These are phyloP conservation scores for Bubo blakistoni DNA, from an alignment of 2,113 vertebrate genomes.

Conservation along the genomic window DNA sequence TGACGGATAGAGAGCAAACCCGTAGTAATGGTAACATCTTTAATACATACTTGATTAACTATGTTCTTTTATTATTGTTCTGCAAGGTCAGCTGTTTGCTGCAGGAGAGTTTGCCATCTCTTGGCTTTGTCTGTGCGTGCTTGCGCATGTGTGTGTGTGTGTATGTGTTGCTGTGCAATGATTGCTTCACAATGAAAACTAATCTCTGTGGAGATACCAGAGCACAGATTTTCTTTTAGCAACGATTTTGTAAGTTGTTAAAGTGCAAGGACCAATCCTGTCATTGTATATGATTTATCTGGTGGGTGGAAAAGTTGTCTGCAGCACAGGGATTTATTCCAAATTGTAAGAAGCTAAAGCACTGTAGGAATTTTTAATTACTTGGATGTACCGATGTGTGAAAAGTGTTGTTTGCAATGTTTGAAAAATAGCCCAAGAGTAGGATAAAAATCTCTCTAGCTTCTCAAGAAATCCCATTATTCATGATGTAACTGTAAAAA, in stretches of 20 bases:
- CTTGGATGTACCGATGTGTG: background rate
- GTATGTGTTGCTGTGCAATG: background rate
- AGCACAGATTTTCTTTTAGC: background rate
- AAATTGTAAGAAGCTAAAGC: background rate
- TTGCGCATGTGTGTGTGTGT: background rate
- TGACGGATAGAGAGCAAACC: background rate
- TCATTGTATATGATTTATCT: background rate
- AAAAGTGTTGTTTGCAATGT: background rate
- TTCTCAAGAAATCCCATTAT: background rate
- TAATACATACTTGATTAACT: background rate
- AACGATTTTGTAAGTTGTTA: background rate
- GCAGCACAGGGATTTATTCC: background rate
- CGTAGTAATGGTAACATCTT: background rate
- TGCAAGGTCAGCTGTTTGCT: background rate
- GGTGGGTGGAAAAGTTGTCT: background rate
- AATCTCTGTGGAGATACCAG: background rate
- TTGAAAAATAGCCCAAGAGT: background rate
- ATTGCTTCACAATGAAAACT: background rate
- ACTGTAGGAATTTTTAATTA: background rate
- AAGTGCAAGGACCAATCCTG: background rate
- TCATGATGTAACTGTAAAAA: background rate
- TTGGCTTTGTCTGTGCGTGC: background rate
- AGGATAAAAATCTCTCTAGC: background rate
- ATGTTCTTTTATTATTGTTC: background rate
- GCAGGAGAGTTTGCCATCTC: background rate